phyloP scores from a whole-genome alignment of 2,888 invertebrate species.

The Philaethria dido region DNA sequence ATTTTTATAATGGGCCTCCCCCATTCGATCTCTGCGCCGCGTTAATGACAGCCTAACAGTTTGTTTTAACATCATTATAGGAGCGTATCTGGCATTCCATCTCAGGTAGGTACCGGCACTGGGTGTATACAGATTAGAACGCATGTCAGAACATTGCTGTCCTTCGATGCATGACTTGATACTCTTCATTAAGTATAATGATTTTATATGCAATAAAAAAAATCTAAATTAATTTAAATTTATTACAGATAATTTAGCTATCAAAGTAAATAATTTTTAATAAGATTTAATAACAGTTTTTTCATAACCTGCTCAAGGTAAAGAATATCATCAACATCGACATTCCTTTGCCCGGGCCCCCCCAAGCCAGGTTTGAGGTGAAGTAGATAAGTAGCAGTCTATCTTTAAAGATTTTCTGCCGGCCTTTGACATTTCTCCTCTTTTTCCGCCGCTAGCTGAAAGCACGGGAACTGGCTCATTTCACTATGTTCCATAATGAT shows the following conservation, averaged over 20 bases:
- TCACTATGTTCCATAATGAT: too few species aligned
- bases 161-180: neutral
- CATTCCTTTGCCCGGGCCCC: too few species aligned
- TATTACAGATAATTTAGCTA: neutral
- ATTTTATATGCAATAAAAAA: neutral
- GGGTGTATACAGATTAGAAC: slow-evolving; percentile 51
- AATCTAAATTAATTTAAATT: neutral
- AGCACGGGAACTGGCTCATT: too few species aligned
- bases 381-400: too few species aligned
- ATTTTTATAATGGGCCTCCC: slow-evolving; percentile 82
- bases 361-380: too few species aligned
- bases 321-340: too few species aligned
- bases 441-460: too few species aligned
- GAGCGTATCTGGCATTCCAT: slow-evolving; percentile 81
- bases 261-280: too few species aligned
- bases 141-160: slow-evolving; percentile 58
- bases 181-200: neutral
- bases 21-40: slow-evolving; percentile 77
- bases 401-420: too few species aligned
- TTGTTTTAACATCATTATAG: slow-evolving; percentile 84
- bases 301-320: too few species aligned
- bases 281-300: too few species aligned
- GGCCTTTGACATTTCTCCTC: too few species aligned
- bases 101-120: slow-evolving; percentile 70
- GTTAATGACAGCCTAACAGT: slow-evolving; percentile 83